Evolutionary conservation across 2,888 invertebrate species (phyloP).

Genomic region (Parochlus steinenii): DNA sequence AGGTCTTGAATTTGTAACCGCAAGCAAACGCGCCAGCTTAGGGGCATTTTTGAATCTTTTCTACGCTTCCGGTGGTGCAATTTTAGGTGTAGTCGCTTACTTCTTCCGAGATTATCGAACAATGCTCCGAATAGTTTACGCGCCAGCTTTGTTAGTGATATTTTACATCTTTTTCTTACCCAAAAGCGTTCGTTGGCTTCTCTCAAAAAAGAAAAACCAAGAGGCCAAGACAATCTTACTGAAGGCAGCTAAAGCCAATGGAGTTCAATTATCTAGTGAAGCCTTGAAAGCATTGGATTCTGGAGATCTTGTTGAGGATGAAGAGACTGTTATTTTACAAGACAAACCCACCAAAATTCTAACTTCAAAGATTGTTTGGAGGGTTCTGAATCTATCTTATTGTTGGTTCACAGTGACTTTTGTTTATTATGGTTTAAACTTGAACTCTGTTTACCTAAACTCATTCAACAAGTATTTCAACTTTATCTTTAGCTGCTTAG

Average conservation of each 20-base stretch:
- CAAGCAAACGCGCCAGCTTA: conserved; percentile 50
- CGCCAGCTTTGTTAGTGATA: conserved; percentile 48
- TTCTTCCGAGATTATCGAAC: conserved; percentile 48
- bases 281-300: conserved; percentile 18
- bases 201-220: conserved; percentile 39
- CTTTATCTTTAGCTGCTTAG: conserved; percentile 44
- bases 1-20: conserved; percentile 66
- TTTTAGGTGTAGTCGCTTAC: conserved; percentile 50
- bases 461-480: conserved; percentile 61
- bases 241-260: conserved; percentile 46
- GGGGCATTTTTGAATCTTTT: conserved; percentile 54
- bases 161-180: conserved; percentile 49
- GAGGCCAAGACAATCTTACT: conserved; percentile 40
- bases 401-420: conserved; percentile 68
- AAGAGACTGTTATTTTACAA: not conserved
- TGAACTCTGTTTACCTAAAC: conserved; percentile 54
- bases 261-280: conserved; percentile 20
- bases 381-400: conserved; percentile 44
- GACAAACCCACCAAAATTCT: not conserved
- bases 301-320: conserved; percentile 5
- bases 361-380: conserved; percentile 17
- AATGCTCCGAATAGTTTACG: conserved; percentile 44
- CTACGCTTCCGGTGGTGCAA: conserved; percentile 51
- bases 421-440: conserved; percentile 63
- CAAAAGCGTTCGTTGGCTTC: conserved; percentile 61